Base-by-base conservation (phyloP, 2,888 invertebrate species). In the Xestia c-nigrum region DNA sequence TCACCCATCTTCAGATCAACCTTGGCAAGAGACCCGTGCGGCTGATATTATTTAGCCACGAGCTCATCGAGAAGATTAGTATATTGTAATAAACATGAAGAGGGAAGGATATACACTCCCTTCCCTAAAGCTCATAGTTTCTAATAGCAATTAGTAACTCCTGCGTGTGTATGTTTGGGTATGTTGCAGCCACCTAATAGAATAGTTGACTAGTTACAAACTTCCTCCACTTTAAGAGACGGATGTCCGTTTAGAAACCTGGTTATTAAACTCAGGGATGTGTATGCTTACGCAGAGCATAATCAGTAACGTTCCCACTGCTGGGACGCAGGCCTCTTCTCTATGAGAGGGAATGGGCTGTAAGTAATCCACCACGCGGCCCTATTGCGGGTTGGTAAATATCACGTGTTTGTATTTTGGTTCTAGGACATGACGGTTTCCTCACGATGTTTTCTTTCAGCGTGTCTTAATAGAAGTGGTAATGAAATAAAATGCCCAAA, bases 171-270 rank as follows among this genome's bases (percentile, higher is more conserved):
- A 31, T 70, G 81, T 59, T 74, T 16, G 57, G 64, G 63, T 66
- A 38, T 59, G 69, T 67, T 59, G 40, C 64, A 59, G 24, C 72
- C 16, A 19, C 7, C 55, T 86, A 73, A 83, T 83, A 71, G 73
- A 86, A 65, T 71, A 83, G 67, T 83, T 76, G n/a, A 57, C 67
- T 77, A 71, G 86, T 68, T 72, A 61, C 69, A 52, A 85, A 77
- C 78, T 83, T 73, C 38, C n/a, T 66, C 68, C 59, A 68, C 66
- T 82, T 71, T 43, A 57, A 46, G 14, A 47, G 40, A 68, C 78
- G 73, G 73, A 83, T 24, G 38, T 86, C 71, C 68, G 78, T 46
- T 73, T 66, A 59, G n/a, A 46, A 71, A 46, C 38, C 5, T 61
- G 63, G 31, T 31, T 71, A 71, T 5, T 67, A 63, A 72, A 61